These are phyloP conservation scores for Furcula furcula DNA, from an alignment of 2,888 invertebrate species.

Conservation along the genomic window DNA sequence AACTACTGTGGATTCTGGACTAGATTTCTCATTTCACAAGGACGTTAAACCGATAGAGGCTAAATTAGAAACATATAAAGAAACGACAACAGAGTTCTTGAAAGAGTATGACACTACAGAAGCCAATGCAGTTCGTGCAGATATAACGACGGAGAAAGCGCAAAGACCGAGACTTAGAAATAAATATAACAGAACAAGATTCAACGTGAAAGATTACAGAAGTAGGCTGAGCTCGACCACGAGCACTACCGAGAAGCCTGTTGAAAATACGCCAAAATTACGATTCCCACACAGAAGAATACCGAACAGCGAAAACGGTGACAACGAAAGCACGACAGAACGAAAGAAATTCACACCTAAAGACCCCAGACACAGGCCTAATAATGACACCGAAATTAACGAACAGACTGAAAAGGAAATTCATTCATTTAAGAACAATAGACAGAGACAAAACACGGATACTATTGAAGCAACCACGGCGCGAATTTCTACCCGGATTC, in stretches of 20 bases:
- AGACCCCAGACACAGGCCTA: constrained; percentile 64
- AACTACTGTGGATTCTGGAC: constrained; percentile 44
- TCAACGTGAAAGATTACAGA: constrained; percentile 89
- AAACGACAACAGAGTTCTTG: constrained; percentile 50
- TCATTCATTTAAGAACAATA: constrained; percentile 50
- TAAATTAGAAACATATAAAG: constrained; percentile 50
- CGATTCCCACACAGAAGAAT: constrained; percentile 76
- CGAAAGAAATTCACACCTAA: constrained; percentile 77
- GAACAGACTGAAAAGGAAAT: constrained; percentile 60
- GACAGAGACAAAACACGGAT: constrained; percentile 62
- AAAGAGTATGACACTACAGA: constrained; percentile 41
- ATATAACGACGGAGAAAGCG: constrained; percentile 50
- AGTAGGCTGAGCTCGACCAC: constrained; percentile 83
- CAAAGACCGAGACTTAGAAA: constrained; percentile 66
- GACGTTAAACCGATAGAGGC: constrained; percentile 69
- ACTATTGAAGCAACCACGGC: constrained; percentile 59
- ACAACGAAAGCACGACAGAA: constrained; percentile 70
- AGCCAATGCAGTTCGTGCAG: constrained; percentile 49
- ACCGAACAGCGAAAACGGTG: constrained; percentile 57
- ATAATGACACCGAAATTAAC: constrained; percentile 45
- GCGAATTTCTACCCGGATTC: constrained; percentile 65
- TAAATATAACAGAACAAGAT: constrained; percentile 85
- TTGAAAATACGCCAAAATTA: constrained; percentile 58
- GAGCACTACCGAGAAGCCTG: constrained; percentile 62
- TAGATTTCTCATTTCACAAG: constrained; percentile 70